Evolutionary conservation across 1,140 invertebrate genomes (phyloP).

Genomic region (Diploscapter pachys): DNA sequence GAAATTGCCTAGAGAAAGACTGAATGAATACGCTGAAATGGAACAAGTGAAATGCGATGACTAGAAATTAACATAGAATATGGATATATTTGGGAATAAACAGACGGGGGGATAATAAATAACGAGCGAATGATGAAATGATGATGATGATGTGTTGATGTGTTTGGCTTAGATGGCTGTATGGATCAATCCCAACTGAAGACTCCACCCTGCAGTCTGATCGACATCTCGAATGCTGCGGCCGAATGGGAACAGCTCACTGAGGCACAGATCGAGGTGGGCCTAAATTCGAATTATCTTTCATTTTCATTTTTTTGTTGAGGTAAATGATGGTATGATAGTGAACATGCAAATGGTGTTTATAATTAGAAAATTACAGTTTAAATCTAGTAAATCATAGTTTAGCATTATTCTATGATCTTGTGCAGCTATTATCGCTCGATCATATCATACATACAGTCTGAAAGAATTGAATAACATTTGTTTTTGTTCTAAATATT

Average conservation of each 20-base stretch:
- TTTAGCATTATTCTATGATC: too few species aligned
- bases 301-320: not conserved
- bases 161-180: slow-evolving; percentile 12
- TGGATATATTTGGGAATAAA: not conserved
- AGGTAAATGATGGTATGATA: not conserved
- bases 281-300: not conserved
- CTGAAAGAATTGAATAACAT: too few species aligned
- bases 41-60: not conserved
- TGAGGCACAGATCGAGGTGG: not conserved
- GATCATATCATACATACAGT: too few species aligned
- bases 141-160: not conserved
- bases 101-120: not conserved
- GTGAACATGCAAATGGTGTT: too few species aligned
- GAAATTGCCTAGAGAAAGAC: not conserved
- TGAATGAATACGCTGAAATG: not conserved
- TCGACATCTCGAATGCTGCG: not conserved
- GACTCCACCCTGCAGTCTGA: slow-evolving; percentile 9
- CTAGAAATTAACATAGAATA: not conserved
- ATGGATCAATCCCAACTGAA: slow-evolving; percentile 9
- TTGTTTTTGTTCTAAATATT: too few species aligned
- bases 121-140: not conserved
- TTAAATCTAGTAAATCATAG: too few species aligned
- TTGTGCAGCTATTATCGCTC: too few species aligned
- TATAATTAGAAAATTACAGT: too few species aligned
- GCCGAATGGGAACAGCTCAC: slow-evolving; percentile 1